Evolutionary conservation across 2,113 vertebrate genomes (phyloP).

Genomic region (Bothrops jararaca): DNA sequence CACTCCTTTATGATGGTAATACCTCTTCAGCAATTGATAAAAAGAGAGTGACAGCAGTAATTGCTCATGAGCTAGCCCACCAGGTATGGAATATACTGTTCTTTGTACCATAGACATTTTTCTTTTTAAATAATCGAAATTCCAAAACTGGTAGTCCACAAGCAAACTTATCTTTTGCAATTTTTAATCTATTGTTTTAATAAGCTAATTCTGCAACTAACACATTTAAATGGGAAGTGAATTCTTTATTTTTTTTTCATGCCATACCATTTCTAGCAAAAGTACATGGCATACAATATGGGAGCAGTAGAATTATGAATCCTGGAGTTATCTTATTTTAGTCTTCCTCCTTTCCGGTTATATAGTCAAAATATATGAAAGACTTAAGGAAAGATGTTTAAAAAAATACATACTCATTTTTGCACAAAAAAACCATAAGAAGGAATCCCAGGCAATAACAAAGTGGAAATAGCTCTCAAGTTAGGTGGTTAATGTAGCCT

Average conservation of each 20-base stretch:
- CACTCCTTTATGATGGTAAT: slow-evolving; percentile 75
- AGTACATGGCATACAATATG: neutral
- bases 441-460: neutral
- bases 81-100: slow-evolving; percentile 76
- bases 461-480: neutral
- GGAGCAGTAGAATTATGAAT: too few relatives aligned
- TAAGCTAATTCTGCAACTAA: neutral
- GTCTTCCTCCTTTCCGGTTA: neutral
- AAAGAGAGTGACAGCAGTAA: slow-evolving; percentile 83
- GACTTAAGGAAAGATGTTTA: neutral
- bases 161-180: neutral
- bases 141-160: neutral
- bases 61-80: slow-evolving; percentile 94
- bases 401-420: neutral
- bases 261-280: neutral
- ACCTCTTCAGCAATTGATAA: slow-evolving; percentile 83
- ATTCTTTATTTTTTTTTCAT: neutral
- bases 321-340: neutral
- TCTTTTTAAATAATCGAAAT: neutral
- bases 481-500: neutral
- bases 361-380: neutral
- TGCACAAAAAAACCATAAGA: neutral
- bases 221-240: neutral
- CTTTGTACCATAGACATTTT: neutral
- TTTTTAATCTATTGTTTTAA: neutral